Conservation (phyloP, 2,113 vertebrate species). For the Ophiodon elongatus region DNA sequence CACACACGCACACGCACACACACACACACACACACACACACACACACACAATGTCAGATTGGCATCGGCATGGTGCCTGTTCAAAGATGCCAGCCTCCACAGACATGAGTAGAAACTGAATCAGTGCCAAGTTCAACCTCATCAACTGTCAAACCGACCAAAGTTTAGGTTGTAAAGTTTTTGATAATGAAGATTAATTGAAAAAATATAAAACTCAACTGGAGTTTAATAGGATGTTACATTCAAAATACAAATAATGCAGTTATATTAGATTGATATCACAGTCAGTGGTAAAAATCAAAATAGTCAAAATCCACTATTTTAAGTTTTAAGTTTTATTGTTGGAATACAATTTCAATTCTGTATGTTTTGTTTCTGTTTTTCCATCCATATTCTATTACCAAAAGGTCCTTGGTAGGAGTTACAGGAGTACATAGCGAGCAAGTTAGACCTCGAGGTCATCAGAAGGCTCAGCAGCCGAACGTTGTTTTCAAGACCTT, state of each 20-base stretch:
- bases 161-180: not conserved
- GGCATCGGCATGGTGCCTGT: not conserved
- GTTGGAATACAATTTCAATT: not conserved
- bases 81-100: not conserved
- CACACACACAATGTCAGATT: too few relatives aligned
- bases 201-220: too few relatives aligned
- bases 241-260: not conserved
- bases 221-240: not conserved
- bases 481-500: not conserved
- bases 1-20: not conserved
- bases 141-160: not conserved
- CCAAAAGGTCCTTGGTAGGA: not conserved
- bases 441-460: not conserved
- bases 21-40: slow-evolving; percentile 1
- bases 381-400: not conserved
- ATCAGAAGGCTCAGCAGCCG: not conserved
- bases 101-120: slow-evolving; percentile 8
- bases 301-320: not conserved
- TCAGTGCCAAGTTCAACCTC: not conserved
- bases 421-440: not conserved
- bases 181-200: not conserved
- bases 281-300: not conserved
- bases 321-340: not conserved
- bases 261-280: not conserved
- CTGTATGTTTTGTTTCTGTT: not conserved